A percentile compares a stretch with the other conserved stretches of the same genome.
Evolutionary conservation across 2,888 invertebrate species (phyloP).

Genomic region (Germaria angustata): DNA sequence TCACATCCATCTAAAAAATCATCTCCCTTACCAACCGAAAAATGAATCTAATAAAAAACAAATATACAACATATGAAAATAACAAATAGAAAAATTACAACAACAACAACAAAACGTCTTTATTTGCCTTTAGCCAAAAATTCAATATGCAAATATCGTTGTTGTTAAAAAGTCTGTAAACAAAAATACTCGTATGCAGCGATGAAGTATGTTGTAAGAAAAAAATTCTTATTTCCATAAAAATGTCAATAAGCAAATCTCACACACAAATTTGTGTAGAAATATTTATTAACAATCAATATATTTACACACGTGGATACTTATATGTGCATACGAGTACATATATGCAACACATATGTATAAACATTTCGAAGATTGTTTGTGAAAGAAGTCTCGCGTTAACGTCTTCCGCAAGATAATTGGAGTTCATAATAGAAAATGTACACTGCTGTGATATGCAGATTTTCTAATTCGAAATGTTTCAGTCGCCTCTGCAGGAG

Average conservation of each 20-base stretch:
- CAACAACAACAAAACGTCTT: no score
- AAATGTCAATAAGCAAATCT: not conserved
- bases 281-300: not conserved
- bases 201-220: not conserved
- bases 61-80: conserved; percentile 5
- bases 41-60: not conserved
- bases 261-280: not conserved
- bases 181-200: not conserved
- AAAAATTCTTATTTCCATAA: not conserved
- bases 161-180: not conserved
- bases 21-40: not conserved
- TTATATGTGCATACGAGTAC: no score
- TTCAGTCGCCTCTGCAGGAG: no score
- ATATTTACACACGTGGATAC: no score
- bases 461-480: no score
- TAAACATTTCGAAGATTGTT: no score
- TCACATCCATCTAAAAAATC: not conserved
- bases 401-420: no score
- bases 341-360: no score
- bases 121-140: conserved; percentile 3
- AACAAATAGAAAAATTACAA: conserved; percentile 2
- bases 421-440: no score
- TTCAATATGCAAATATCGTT: conserved; percentile 21
- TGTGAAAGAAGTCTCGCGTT: no score
- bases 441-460: no score